These are phyloP conservation scores for Cranoglanis bouderius DNA, from an alignment of 2,113 vertebrate species.

Conservation along the genomic window DNA sequence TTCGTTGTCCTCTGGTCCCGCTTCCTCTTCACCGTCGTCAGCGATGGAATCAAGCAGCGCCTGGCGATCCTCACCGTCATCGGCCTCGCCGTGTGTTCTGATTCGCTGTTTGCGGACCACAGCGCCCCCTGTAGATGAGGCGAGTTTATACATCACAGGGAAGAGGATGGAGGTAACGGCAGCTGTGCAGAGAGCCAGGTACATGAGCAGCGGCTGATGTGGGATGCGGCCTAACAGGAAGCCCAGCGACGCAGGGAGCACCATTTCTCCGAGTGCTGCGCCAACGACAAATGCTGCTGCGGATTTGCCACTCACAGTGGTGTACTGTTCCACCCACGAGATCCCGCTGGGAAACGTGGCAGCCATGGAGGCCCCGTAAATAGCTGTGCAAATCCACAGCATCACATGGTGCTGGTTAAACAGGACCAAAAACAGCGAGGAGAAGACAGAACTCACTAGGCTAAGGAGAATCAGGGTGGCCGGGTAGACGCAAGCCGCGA, in stretches of 20 bases:
- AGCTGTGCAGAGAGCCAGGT: slow-evolving; percentile 73
- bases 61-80: slow-evolving; percentile 77
- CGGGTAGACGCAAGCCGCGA: slow-evolving; percentile 78
- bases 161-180: slow-evolving; percentile 81
- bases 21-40: slow-evolving; percentile 71
- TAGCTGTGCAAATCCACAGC: slow-evolving; percentile 78
- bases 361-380: slow-evolving; percentile 90
- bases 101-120: slow-evolving; percentile 29
- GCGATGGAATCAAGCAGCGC: slow-evolving; percentile 74
- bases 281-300: slow-evolving; percentile 85
- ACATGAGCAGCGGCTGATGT: slow-evolving; percentile 79
- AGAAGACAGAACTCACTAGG: slow-evolving; percentile 74
- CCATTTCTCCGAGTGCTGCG: slow-evolving; percentile 89
- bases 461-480: slow-evolving; percentile 86
- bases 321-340: slow-evolving; percentile 95
- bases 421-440: slow-evolving; percentile 78
- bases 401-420: slow-evolving; percentile 62
- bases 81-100: background rate
- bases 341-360: slow-evolving; percentile 89
- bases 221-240: slow-evolving; percentile 75
- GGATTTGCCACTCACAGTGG: slow-evolving; percentile 74
- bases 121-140: slow-evolving; percentile 43
- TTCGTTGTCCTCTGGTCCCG: slow-evolving; percentile 70
- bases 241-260: slow-evolving; percentile 79
- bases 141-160: slow-evolving; percentile 86